Base-by-base conservation (phyloP, 1,140 invertebrate species). In the Trachymyrmex cornetzi region DNA sequence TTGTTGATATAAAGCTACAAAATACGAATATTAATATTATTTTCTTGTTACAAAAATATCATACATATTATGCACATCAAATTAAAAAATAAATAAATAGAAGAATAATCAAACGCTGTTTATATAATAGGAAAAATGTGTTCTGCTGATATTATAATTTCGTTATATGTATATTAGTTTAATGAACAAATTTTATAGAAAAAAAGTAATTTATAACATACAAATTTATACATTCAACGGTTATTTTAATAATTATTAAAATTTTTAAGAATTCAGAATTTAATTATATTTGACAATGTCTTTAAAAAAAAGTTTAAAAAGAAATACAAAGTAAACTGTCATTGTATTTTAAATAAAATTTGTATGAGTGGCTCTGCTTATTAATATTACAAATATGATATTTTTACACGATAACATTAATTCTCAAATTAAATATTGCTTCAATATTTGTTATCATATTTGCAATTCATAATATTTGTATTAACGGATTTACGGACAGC, bases 261-360 rank as follows among this genome's bases (percentile, higher is more conserved):
- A 11, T 75, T 59, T 38, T 22, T 38, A 74, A 74, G 34, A 38
- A 38, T 38, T 59, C 12, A 59, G 0, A 2, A 38, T 57, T 34
- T 22, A 59, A 74, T 55, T 55, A 34, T 34, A 66, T 19, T n/a
- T 64, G 22, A 14, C 1, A 1, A 12, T 72, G 1, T 53, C 3
- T 55, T 6, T 34, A 19, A 53, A 72, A 14, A 74, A 7, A 22
- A 0, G 12, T 34, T 74, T 12, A 6, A 74, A 72, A 74, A 5
- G 12, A 30, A 38, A 74, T 74, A 55, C 34, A 55, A 30, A 38
- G 22, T 74, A 55, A 74, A 53, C 11, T 50, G 1, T 30, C 2
- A 72, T 22, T 74, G 44, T 44, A 67, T 67, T 44, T 57, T 30
- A 55, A 55, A 2, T 72, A 72, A 67, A 38, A 69, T 14, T 69